Evolutionary conservation across 2,797 vertebrate species (phyloP).

Genomic region (Eupleurogrammus muticus): DNA sequence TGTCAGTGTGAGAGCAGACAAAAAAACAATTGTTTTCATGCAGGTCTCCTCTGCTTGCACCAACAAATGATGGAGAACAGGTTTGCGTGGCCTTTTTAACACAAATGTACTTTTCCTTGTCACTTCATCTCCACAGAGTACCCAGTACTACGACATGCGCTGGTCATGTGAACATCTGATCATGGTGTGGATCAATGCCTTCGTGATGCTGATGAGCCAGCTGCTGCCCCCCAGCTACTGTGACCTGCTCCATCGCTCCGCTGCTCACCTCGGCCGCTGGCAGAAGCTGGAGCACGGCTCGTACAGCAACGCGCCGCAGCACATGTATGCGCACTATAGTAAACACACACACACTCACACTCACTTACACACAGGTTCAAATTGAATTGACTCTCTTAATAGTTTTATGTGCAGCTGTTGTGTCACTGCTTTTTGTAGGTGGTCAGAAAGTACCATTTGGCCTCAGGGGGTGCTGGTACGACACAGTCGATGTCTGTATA

Average conservation of each 20-base stretch:
- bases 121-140: conserved; percentile 86
- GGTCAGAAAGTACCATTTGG: conserved; percentile 98
- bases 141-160: conserved; percentile 99
- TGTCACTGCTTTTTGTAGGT: conserved; percentile 83
- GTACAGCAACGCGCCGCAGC: conserved; percentile 97
- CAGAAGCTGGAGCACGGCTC: conserved; percentile 97
- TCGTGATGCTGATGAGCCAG: conserved; percentile 98
- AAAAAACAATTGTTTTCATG: too few relatives aligned
- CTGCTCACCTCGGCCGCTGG: conserved; percentile 97
- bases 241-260: conserved; percentile 95
- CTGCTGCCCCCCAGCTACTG: conserved; percentile 97
- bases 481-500: conserved; percentile 95
- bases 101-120: not conserved
- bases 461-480: conserved; percentile 98
- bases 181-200: conserved; percentile 99
- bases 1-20: too few relatives aligned
- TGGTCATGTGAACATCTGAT: conserved; percentile 99
- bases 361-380: not conserved
- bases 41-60: too few relatives aligned
- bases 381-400: not conserved
- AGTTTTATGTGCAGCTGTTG: conserved; percentile 20
- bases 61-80: not conserved
- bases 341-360: too few relatives aligned
- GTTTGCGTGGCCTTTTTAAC: not conserved
- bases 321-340: conserved; percentile 81